Percentiles rank a stretch among this genome's conserved stretches.
Evolutionary conservation across 2,888 invertebrate species (phyloP).

Genomic region (Aphidius colemani): DNA sequence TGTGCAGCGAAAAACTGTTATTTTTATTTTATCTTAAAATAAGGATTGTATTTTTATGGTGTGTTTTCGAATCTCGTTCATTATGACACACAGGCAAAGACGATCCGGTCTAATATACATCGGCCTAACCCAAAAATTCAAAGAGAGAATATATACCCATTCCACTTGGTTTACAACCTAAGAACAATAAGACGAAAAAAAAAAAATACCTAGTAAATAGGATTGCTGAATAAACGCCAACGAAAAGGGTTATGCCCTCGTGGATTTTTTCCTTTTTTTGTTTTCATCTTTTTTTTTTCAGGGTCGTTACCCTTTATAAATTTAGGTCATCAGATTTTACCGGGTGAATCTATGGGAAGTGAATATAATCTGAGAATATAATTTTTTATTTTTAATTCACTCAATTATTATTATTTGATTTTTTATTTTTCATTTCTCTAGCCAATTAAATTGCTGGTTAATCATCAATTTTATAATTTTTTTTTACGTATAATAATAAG

Average conservation of each 20-base stretch:
- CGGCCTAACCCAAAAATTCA: slow-evolving; percentile 40
- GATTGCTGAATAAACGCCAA: slow-evolving; percentile 32
- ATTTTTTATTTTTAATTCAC: too few species aligned
- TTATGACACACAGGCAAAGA: slow-evolving; percentile 42
- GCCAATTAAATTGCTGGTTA: too few species aligned
- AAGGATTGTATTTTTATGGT: not conserved
- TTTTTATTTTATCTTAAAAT: not conserved
- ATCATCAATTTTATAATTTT: too few species aligned
- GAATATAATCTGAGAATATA: slow-evolving; percentile 20
- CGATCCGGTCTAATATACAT: slow-evolving; percentile 45
- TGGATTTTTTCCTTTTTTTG: slow-evolving; percentile 37
- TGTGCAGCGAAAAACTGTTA: slow-evolving; percentile 5
- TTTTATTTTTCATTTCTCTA: too few species aligned
- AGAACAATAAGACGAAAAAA: slow-evolving; percentile 33
- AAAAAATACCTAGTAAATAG: slow-evolving; percentile 26
- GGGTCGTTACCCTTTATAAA: slow-evolving; percentile 57
- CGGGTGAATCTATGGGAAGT: slow-evolving; percentile 39
- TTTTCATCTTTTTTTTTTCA: slow-evolving; percentile 14
- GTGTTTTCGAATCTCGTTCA: slow-evolving; percentile 30
- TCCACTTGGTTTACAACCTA: slow-evolving; percentile 21
- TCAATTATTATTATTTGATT: too few species aligned
- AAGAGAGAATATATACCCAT: slow-evolving; percentile 40
- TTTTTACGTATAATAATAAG: too few species aligned
- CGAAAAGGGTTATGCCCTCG: slow-evolving; percentile 37
- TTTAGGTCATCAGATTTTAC: slow-evolving; percentile 50